A percentile compares a stretch with the other conserved stretches of the same genome.
These are phyloP conservation scores for Ormia ochracea DNA, from an alignment of 2,888 invertebrate genomes.

Conservation along the genomic window DNA sequence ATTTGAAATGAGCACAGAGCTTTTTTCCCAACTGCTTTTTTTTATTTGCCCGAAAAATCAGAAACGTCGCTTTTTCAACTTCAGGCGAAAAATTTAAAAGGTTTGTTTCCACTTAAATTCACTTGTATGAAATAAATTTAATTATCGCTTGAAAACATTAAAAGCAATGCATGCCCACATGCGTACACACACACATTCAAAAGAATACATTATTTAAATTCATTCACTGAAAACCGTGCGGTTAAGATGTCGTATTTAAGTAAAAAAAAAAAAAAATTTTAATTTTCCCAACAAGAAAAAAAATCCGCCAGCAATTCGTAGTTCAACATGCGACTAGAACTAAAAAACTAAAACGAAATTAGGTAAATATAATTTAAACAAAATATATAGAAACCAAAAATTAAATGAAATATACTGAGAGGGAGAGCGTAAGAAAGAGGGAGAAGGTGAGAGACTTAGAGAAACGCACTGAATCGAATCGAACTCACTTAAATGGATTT, in stretches of 20 bases:
- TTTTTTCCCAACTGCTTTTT: background rate
- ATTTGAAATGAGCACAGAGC: background rate
- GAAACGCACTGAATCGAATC: constrained; percentile 6
- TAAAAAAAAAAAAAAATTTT: background rate
- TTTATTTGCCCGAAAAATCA: constrained; percentile 13
- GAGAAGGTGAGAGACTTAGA: too few relatives aligned
- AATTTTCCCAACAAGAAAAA: background rate
- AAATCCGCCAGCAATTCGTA: constrained; percentile 13
- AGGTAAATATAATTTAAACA: constrained; percentile 63
- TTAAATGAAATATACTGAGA: constrained; percentile 65
- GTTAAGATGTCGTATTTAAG: background rate
- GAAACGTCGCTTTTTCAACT: constrained; percentile 53
- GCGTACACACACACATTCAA: background rate
- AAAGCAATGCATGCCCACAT: background rate
- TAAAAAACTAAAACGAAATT: constrained; percentile 74
- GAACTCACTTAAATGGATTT: background rate
- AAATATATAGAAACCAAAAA: constrained; percentile 1
- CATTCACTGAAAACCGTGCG: constrained; percentile 5
- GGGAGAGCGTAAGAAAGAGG: constrained; percentile 37
- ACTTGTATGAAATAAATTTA: background rate
- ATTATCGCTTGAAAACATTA: background rate
- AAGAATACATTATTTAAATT: too few relatives aligned
- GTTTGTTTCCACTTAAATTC: background rate
- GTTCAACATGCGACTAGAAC: constrained; percentile 71
- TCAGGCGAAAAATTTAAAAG: constrained; percentile 30